Conservation (phyloP, 2,797 vertebrate genomes). For the Morus bassanus region DNA sequence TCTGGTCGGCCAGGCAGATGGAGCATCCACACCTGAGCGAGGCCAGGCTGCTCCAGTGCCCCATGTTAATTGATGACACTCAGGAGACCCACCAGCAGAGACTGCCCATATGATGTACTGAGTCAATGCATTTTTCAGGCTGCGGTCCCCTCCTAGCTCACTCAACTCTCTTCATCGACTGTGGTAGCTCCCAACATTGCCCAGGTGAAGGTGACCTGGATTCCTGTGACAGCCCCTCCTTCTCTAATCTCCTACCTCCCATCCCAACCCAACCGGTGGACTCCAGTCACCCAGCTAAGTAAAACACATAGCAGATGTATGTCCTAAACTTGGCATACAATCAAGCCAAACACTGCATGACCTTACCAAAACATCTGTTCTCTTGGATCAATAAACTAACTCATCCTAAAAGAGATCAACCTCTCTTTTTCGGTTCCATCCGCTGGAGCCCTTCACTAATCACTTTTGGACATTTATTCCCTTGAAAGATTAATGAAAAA, state of each 20-base stretch:
- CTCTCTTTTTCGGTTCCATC: not conserved
- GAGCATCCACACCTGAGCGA: not conserved
- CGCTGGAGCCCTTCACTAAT: not conserved
- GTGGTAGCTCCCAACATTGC: not conserved
- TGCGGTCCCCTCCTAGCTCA: not conserved
- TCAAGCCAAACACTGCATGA: not conserved
- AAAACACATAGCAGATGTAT: not conserved
- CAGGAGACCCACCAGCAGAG: not conserved
- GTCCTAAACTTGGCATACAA: not conserved
- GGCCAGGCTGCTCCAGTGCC: not conserved
- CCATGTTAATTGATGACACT: not conserved
- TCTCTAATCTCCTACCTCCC: not conserved
- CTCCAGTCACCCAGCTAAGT: not conserved
- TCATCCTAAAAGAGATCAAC: conserved; percentile 31
- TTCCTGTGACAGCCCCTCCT: not conserved
- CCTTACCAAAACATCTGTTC: conserved; percentile 47
- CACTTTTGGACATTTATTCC: not conserved
- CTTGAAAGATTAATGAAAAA: conserved; percentile 16
- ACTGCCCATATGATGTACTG: not conserved
- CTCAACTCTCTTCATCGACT: not conserved
- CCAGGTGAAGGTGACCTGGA: not conserved
- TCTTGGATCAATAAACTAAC: not conserved
- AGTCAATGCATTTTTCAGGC: not conserved
- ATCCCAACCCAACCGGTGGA: not conserved
- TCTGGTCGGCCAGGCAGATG: not conserved